phyloP scores from a whole-genome alignment of 2,888 invertebrate genomes.

The Lasioglossum calceatum region DNA sequence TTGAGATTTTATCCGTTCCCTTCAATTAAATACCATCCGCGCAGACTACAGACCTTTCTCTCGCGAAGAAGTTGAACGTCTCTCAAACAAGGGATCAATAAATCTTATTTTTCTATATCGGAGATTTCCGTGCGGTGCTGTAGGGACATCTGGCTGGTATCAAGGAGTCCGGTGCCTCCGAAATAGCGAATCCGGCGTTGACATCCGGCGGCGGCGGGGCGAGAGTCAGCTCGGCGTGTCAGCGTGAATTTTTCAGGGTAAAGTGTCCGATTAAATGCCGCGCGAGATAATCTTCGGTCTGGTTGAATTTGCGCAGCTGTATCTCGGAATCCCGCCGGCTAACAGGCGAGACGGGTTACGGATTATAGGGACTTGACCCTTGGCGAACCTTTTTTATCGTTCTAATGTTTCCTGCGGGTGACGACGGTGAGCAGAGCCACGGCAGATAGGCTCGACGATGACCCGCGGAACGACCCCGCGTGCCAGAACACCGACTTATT shows the following conservation, averaged over 20 bases:
- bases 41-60: background rate
- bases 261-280: conserved; percentile 30
- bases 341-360: conserved; percentile 8
- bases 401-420: conserved; percentile 28
- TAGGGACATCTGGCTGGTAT: background rate
- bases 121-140: background rate
- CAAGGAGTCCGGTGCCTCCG: background rate
- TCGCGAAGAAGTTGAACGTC: background rate
- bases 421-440: conserved; percentile 11
- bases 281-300: conserved; percentile 31
- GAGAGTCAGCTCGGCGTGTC: background rate
- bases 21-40: background rate
- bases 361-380: conserved; percentile 42
- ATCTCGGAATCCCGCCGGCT: conserved; percentile 25
- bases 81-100: background rate
- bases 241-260: conserved; percentile 30
- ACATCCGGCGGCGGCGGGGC: background rate
- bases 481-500: conserved; percentile 47
- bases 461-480: conserved; percentile 34
- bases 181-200: conserved; percentile 3
- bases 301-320: conserved; percentile 38
- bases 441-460: conserved; percentile 38
- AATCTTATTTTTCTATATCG: background rate
- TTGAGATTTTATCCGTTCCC: background rate
- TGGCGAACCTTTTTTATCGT: conserved; percentile 35